A percentile compares a stretch with the other conserved stretches of the same genome.
These are phyloP conservation scores for Meles meles DNA, from an alignment of 2,113 vertebrate species.

Conservation along the genomic window DNA sequence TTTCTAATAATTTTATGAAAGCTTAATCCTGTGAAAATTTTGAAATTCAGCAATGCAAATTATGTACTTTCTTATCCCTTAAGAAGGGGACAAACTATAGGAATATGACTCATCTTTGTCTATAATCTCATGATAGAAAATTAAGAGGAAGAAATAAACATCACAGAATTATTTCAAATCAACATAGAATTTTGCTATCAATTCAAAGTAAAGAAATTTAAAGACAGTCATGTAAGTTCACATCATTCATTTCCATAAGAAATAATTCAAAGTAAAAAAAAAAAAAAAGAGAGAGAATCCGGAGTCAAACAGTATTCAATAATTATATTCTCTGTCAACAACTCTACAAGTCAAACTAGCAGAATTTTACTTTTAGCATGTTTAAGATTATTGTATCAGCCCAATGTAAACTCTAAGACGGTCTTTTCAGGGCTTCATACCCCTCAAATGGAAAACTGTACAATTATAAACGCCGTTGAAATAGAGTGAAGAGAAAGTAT, in stretches of 20 bases:
- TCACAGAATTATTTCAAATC: constrained; percentile 45
- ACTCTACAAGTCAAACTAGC: background rate
- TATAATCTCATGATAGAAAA: constrained; percentile 55
- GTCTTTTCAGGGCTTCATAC: background rate
- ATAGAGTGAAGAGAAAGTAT: background rate
- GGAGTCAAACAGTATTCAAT: background rate
- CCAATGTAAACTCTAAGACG: background rate
- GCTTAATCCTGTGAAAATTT: constrained; percentile 55
- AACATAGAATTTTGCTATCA: background rate
- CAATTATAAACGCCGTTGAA: background rate
- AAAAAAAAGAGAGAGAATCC: too few relatives aligned
- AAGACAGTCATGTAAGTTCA: background rate
- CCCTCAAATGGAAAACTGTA: background rate
- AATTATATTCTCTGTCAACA: background rate
- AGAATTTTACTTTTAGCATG: background rate
- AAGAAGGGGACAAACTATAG: background rate
- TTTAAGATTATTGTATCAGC: background rate
- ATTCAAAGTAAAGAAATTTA: constrained; percentile 47
- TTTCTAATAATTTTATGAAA: constrained; percentile 66
- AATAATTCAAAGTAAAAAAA: constrained; percentile 72
- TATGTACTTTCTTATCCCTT: constrained; percentile 30
- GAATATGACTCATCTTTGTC: constrained; percentile 1
- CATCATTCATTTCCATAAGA: constrained; percentile 3
- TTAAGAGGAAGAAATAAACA: constrained; percentile 27
- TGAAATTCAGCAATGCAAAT: constrained; percentile 69